A percentile compares a stretch with the other conserved stretches of the same genome.
Evolutionary conservation across 2,113 vertebrate species (phyloP).

Genomic region (Entomyzon cyanotis): DNA sequence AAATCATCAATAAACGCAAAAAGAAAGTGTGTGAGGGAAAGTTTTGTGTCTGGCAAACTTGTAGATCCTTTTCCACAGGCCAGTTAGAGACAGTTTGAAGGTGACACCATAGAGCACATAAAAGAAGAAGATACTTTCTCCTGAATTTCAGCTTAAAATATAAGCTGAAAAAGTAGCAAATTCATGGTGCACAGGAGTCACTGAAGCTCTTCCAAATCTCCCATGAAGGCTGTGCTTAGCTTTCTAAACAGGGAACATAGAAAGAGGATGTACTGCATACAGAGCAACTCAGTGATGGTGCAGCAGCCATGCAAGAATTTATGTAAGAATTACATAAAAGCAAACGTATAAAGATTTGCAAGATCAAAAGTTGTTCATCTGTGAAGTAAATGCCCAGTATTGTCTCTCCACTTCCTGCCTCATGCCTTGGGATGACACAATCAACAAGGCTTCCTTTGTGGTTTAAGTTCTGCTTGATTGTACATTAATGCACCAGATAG

Average conservation of each 20-base stretch:
- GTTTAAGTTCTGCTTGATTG: not conserved
- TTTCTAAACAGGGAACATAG: not conserved
- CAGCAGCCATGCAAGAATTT: not conserved
- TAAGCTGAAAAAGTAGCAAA: not conserved
- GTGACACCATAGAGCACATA: not conserved
- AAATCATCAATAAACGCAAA: constrained; percentile 31
- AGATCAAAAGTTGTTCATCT: constrained; percentile 45
- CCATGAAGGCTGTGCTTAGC: not conserved
- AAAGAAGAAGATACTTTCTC: not conserved
- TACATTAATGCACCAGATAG: constrained; percentile 1
- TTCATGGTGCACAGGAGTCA: not conserved
- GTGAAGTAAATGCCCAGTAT: constrained; percentile 25
- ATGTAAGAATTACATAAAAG: not conserved
- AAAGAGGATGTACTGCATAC: not conserved
- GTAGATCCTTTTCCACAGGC: not conserved
- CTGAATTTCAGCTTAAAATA: not conserved
- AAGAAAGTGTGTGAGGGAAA: not conserved
- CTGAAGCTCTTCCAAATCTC: not conserved
- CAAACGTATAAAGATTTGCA: not conserved
- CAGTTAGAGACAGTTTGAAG: not conserved
- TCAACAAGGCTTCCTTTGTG: constrained; percentile 53
- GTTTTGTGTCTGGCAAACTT: not conserved
- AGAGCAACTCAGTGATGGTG: not conserved
- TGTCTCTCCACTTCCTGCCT: constrained; percentile 50
- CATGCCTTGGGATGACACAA: constrained; percentile 19